phyloP scores from a whole-genome alignment of 2,888 invertebrate genomes.

The Thymelicus lineola region DNA sequence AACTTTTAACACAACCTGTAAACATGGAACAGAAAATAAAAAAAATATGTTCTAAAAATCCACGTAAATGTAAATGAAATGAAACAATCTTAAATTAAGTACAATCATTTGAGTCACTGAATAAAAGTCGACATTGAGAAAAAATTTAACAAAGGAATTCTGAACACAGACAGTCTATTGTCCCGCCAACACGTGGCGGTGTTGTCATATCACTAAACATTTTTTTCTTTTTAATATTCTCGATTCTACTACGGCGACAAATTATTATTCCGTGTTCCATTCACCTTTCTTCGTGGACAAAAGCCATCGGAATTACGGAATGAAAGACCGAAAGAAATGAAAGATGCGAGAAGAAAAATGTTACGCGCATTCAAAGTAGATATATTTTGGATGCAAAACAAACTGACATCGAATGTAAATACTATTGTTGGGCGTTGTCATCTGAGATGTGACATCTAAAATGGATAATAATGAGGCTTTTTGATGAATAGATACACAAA shows the following conservation, averaged over 20 bases:
- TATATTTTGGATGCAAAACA: slow-evolving; percentile 83
- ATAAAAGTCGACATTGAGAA: neutral
- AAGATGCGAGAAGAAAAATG: slow-evolving; percentile 77
- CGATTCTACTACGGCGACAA: slow-evolving; percentile 70
- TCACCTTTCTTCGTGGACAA: slow-evolving; percentile 75
- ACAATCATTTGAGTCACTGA: neutral
- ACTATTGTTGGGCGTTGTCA: slow-evolving; percentile 81
- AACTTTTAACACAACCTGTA: no score
- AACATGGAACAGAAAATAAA: no score
- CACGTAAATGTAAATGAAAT: neutral
- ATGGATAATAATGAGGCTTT: slow-evolving; percentile 76
- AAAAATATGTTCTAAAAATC: no score
- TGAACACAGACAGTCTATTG: slow-evolving; percentile 64
- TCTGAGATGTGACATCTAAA: slow-evolving; percentile 74
- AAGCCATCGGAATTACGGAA: slow-evolving; percentile 75
- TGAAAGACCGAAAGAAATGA: slow-evolving; percentile 73
- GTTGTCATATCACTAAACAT: slow-evolving; percentile 72
- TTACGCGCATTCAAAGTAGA: slow-evolving; percentile 79
- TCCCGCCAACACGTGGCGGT: slow-evolving; percentile 74
- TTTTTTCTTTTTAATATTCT: slow-evolving; percentile 66
- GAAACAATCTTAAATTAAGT: neutral
- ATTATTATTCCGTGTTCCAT: slow-evolving; percentile 79
- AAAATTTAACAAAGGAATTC: slow-evolving; percentile 51
- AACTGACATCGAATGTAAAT: slow-evolving; percentile 85
- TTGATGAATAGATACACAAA: slow-evolving; percentile 66